phyloP scores from a whole-genome alignment of 2,888 invertebrate species.

The Dysmachus trigonus region DNA sequence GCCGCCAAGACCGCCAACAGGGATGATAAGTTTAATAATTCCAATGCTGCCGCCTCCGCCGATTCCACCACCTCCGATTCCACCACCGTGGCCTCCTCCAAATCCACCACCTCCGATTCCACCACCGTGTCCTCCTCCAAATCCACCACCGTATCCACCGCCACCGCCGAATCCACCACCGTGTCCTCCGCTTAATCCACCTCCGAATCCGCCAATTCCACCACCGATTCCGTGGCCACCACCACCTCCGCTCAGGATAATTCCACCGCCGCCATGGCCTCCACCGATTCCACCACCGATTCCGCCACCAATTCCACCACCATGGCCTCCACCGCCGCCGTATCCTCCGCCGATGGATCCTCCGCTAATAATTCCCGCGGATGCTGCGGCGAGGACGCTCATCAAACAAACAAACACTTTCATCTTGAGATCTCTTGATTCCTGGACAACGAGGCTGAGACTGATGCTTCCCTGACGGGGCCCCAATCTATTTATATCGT shows the following conservation, averaged over 20 bases:
- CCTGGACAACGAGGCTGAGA: slow-evolving; percentile 3
- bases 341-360: background rate
- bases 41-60: background rate
- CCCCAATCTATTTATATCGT: slow-evolving; percentile 10
- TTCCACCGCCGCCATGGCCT: background rate
- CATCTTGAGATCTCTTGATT: slow-evolving; percentile 11
- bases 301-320: slow-evolving; percentile 6
- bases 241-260: background rate
- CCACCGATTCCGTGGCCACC: background rate
- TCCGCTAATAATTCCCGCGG: slow-evolving; percentile 15
- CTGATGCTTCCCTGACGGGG: slow-evolving; percentile 20
- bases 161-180: background rate
- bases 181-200: background rate
- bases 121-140: background rate
- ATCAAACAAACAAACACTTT: slow-evolving; percentile 39
- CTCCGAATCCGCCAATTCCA: background rate
- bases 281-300: background rate
- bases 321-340: background rate
- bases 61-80: background rate
- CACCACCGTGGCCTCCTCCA: background rate
- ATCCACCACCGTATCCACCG: background rate
- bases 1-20: background rate
- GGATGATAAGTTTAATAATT: background rate
- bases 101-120: background rate
- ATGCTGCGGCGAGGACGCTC: slow-evolving; percentile 10